These are phyloP conservation scores for Habropoda laboriosa DNA, from an alignment of 1,140 invertebrate species.

Conservation along the genomic window DNA sequence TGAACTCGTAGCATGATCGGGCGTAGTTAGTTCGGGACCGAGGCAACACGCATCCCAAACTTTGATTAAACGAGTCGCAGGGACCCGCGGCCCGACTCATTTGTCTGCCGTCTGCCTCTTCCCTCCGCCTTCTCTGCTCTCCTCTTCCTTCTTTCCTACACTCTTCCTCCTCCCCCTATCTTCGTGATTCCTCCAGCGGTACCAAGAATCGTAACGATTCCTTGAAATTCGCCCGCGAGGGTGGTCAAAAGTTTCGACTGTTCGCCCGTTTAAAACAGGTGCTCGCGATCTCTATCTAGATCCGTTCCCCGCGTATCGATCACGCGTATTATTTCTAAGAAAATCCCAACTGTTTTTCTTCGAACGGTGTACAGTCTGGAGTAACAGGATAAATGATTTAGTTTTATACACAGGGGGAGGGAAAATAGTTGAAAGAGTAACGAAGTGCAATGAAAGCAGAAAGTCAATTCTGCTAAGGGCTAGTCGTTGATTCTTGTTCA, in stretches of 20 bases:
- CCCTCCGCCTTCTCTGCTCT: constrained; percentile 28
- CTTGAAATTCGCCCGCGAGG: constrained; percentile 53
- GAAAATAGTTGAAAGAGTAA: too few relatives aligned
- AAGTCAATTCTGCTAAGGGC: too few relatives aligned
- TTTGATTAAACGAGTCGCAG: constrained; percentile 79
- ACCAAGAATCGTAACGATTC: constrained; percentile 64
- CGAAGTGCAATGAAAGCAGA: too few relatives aligned
- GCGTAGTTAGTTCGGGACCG: constrained; percentile 74
- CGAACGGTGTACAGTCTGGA: too few relatives aligned
- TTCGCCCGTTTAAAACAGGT: constrained; percentile 31
- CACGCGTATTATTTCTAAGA: constrained; percentile 11
- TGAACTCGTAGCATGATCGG: constrained; percentile 75
- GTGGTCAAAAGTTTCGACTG: constrained; percentile 39
- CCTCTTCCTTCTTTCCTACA: constrained; percentile 15
- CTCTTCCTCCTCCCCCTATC: not conserved
- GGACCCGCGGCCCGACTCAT: constrained; percentile 76
- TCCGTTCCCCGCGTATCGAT: constrained; percentile 16
- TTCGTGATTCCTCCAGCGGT: constrained; percentile 45
- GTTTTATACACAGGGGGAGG: too few relatives aligned
- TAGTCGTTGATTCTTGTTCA: too few relatives aligned
- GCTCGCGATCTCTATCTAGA: constrained; percentile 33
- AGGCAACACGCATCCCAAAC: constrained; percentile 77
- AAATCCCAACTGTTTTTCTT: constrained; percentile 4
- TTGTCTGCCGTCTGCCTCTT: constrained; percentile 73
- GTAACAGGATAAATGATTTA: too few relatives aligned